Percentiles rank a stretch among this genome's conserved stretches.
Evolutionary conservation across 2,888 invertebrate genomes (phyloP).

Genomic region (Hirtodrosophila alboralis): DNA sequence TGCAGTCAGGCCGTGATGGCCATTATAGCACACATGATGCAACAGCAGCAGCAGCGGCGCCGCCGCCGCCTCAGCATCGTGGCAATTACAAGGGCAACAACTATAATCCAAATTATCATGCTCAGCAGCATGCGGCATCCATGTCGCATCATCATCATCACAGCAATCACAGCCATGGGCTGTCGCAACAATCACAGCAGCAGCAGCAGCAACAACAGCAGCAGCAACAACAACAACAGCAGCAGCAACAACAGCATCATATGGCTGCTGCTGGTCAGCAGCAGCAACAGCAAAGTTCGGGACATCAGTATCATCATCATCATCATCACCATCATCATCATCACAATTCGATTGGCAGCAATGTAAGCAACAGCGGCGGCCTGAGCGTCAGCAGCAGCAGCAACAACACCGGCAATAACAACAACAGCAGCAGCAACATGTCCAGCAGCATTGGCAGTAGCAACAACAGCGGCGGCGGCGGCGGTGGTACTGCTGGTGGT

Average conservation of each 20-base stretch:
- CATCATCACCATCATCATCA: constrained; percentile 53
- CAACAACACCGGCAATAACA: constrained; percentile 18
- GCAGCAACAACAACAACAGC: constrained; percentile 56
- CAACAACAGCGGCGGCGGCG: constrained; percentile 20
- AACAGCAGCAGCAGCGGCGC: too few species aligned
- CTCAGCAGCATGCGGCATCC: constrained; percentile 71
- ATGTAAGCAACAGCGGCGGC: constrained; percentile 8
- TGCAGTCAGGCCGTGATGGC: constrained; percentile 63
- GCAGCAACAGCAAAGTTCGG: constrained; percentile 57
- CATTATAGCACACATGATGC: constrained; percentile 75
- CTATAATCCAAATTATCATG: constrained; percentile 81
- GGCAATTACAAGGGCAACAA: constrained; percentile 81
- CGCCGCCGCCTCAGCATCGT: constrained; percentile 67
- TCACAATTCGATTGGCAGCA: constrained; percentile 58
- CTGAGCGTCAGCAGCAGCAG: constrained; percentile 2
- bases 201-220: constrained; percentile 62
- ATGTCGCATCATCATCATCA: constrained; percentile 74
- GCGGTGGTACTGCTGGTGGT: constrained; percentile 32
- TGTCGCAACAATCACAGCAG: constrained; percentile 57
- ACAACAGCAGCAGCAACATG: constrained; percentile 45
- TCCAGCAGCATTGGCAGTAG: constrained; percentile 39
- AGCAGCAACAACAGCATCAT: constrained; percentile 62
- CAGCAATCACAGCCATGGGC: constrained; percentile 39
- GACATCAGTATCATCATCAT: constrained; percentile 60
- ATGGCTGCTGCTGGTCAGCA: constrained; percentile 43